Base-by-base conservation (phyloP, 2,113 vertebrate genomes). In the Leptobrachium leishanense region DNA sequence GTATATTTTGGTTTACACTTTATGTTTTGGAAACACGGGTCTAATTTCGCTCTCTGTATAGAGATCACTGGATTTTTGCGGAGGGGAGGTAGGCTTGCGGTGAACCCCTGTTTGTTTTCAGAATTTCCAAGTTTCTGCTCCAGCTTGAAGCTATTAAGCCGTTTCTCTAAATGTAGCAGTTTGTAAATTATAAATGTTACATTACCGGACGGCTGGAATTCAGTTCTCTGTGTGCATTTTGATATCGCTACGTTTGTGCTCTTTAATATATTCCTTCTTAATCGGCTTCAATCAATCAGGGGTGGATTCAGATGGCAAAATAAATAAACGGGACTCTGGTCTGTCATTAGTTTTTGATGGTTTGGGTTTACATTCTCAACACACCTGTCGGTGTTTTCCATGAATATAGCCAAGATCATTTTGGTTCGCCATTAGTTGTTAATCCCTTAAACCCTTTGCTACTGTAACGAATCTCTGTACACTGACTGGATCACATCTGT, bases 1-100 rank as follows among this genome's bases (percentile, higher is more conserved):
- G 54, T 40, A 69, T 69, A 41, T 81, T 12, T 82, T 50, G 42
- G 13, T 44, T 78, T 46, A 6, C 75, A 41, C 20, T 13, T 74
- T 59, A 81, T 63, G 84, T 82, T 63, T 46, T 31, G 78, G 83
- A 83, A 10, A 0, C 13, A 83, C 62, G 68, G 53, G 42, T 77
- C 6, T 15, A 84, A 84, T 73, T 73, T 73, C 68, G 72, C 81
- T 13, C 0, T 12, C 76, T 42, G 0, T 0, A 50, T 6, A 55
- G 42, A 2, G 81, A 71, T 81, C 65, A 3, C 12, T 62, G 39
- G 62, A 65, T 10, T 63, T 57, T 59, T 59, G 9, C 13, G 9
- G 9, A 59, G 46, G 46, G 46, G 46, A 42, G 74, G 31, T 20
- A 2, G 64, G 64, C 44, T 66, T 59, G 65, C 9, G 13, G 13